Conservation (phyloP, 2,113 vertebrate genomes). For the Motacilla tschutschensis region DNA sequence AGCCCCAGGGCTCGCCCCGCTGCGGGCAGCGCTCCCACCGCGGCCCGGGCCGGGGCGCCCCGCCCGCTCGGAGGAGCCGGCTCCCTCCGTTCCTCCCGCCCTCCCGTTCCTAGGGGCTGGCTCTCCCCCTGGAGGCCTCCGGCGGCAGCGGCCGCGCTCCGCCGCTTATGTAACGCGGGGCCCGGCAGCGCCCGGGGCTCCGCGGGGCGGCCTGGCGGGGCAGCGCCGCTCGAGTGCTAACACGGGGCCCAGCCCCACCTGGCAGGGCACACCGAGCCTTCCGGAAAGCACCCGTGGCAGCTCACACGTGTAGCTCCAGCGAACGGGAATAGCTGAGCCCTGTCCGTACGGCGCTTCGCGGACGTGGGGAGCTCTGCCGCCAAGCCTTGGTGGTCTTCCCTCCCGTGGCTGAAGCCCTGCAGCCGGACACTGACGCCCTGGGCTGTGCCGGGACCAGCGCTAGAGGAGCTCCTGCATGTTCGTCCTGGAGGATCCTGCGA, state of each 20-base stretch:
- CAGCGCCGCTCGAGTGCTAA: rapidly evolving
- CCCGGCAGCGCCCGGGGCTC: background rate
- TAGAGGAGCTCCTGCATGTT: rapidly evolving
- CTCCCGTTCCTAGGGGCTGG: background rate
- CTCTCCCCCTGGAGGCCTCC: constrained; percentile 35
- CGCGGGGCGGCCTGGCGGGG: rapidly evolving
- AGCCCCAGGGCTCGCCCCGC: rapidly evolving
- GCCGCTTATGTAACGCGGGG: background rate
- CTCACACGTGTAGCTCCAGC: rapidly evolving
- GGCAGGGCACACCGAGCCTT: rapidly evolving
- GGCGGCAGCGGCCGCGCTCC: background rate
- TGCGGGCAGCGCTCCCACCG: rapidly evolving
- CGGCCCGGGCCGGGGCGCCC: no score
- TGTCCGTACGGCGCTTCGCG: rapidly evolving
- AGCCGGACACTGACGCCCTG: rapidly evolving
- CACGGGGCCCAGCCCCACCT: rapidly evolving
- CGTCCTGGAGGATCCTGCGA: rapidly evolving
- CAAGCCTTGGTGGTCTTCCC: rapidly evolving
- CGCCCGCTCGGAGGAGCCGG: no score
- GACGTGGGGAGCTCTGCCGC: background rate
- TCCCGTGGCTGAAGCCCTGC: rapidly evolving
- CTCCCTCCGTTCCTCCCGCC: background rate
- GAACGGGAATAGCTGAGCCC: background rate
- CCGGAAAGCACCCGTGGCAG: background rate
- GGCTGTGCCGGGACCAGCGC: background rate